Base-by-base conservation (phyloP, 2,113 vertebrate genomes). In the Nyctibius bracteatus region DNA sequence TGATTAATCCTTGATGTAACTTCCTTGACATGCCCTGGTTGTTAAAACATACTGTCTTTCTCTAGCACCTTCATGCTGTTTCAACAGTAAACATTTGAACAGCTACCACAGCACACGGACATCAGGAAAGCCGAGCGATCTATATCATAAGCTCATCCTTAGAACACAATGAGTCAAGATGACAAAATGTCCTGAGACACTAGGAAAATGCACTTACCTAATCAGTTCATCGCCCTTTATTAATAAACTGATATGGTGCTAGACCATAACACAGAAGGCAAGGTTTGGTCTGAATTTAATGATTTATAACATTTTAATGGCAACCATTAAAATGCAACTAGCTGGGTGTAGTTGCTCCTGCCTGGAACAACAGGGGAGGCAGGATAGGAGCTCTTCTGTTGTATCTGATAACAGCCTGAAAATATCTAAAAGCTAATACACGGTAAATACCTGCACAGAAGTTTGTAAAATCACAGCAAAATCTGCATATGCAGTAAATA, bases 1-100 rank as follows among this genome's bases (percentile, higher is more conserved):
- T 73, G 73, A 95, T 94, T 94, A 88, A 91, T 89, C 73, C 78
- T 89, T 91, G 90, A 63, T 81, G 80, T 75, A 95, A 91, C 68
- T 91, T 86, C 82, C 72, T 95, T 92, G 81, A 70, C 86, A 87
- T 92, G 65, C 61, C 66, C 91, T 89, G 70, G 70, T 54, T 94
- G 89, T 86, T 94, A 94, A 96, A 92, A 73, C 54, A 71, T 14
- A 37, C 35, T 61, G 81, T 46, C 70, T 92, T 92, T 80, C 75
- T 65, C 39, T 9, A 66, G 49, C 49, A 70, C 73, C 73, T 65
- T 54, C 16, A 0, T 58, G 73, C 70, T 79, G 49, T 51, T 94
- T 72, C 77, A 85, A 87, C 77, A 93, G 73, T 39, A 94, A 96
- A 94, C 70, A 89, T 92, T 78, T 94, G 86, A 91, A 79, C 81